These are phyloP conservation scores for Rhodeus uyekii DNA, from an alignment of 2,797 vertebrate genomes.

Conservation along the genomic window DNA sequence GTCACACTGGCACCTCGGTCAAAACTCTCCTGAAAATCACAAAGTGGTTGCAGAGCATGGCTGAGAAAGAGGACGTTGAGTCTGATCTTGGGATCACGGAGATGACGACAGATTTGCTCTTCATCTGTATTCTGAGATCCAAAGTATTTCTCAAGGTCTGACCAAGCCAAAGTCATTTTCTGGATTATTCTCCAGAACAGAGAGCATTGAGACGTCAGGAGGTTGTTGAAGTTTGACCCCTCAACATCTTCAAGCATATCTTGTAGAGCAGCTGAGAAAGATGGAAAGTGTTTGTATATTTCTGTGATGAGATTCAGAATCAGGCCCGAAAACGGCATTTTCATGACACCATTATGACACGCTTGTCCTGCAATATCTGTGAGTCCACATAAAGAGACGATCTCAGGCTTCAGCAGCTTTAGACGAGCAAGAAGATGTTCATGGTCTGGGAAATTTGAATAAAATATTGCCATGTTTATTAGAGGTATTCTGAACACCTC, in stretches of 20 bases:
- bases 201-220: constrained; percentile 49
- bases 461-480: constrained; percentile 67
- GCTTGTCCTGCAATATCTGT: constrained; percentile 58
- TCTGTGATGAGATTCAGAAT: constrained; percentile 64
- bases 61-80: constrained; percentile 70
- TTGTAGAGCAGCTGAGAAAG: constrained; percentile 50
- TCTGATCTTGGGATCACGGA: constrained; percentile 58
- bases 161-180: constrained; percentile 65
- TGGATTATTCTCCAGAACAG: constrained; percentile 56
- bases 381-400: constrained; percentile 68
- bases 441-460: constrained; percentile 60
- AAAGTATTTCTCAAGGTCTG: constrained; percentile 64
- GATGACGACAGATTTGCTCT: constrained; percentile 41
- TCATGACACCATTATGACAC: constrained; percentile 60
- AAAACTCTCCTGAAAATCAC: constrained; percentile 61
- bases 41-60: constrained; percentile 67
- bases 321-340: constrained; percentile 51
- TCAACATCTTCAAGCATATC: constrained; percentile 53
- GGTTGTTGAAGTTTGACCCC: neutral
- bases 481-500: constrained; percentile 53
- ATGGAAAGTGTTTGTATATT: constrained; percentile 61
- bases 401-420: constrained; percentile 47
- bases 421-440: constrained; percentile 54
- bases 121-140: constrained; percentile 4
- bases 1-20: constrained; percentile 4